Percentiles rank a stretch among this genome's conserved stretches.
Evolutionary conservation across 2,113 vertebrate genomes (phyloP).

Genomic region (Prinia subflava): DNA sequence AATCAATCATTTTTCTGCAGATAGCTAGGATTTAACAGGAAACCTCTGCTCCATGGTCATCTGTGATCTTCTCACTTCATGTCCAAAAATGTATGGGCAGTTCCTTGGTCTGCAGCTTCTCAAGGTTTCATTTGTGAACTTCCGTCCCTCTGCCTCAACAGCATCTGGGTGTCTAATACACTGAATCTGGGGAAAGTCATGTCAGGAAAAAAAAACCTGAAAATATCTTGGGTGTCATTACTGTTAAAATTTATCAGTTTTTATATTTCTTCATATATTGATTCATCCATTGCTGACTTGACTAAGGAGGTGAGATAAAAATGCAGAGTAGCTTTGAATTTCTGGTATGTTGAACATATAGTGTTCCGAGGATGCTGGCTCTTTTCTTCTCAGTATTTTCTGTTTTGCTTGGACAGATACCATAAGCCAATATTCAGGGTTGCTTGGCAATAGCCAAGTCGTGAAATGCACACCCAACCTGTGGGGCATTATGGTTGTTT

Average conservation of each 20-base stretch:
- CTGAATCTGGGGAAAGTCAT: not conserved
- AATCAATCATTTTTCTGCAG: constrained; percentile 43
- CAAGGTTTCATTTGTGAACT: not conserved
- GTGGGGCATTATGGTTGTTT: constrained; percentile 8
- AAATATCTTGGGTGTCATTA: not conserved
- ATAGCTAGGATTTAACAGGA: constrained; percentile 21
- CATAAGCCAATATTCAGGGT: not conserved
- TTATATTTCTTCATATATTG: not conserved
- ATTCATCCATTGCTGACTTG: not conserved
- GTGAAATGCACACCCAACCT: constrained; percentile 28
- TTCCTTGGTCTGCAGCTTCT: not conserved
- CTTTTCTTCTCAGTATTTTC: not conserved
- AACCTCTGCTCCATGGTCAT: not conserved
- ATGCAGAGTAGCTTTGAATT: not conserved
- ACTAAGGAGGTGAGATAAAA: not conserved
- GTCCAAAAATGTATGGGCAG: not conserved
- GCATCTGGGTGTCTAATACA: not conserved
- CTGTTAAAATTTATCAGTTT: not conserved
- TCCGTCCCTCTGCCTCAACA: not conserved
- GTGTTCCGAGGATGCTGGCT: not conserved
- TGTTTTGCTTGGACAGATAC: not conserved
- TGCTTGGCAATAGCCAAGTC: not conserved
- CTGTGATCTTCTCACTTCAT: constrained; percentile 6
- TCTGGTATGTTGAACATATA: not conserved
- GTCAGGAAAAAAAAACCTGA: not conserved